Evolutionary conservation across 2,888 invertebrate genomes (phyloP), one percentile per base, ranked within the genome.

Genomic region (Helobdella robusta): DNA sequence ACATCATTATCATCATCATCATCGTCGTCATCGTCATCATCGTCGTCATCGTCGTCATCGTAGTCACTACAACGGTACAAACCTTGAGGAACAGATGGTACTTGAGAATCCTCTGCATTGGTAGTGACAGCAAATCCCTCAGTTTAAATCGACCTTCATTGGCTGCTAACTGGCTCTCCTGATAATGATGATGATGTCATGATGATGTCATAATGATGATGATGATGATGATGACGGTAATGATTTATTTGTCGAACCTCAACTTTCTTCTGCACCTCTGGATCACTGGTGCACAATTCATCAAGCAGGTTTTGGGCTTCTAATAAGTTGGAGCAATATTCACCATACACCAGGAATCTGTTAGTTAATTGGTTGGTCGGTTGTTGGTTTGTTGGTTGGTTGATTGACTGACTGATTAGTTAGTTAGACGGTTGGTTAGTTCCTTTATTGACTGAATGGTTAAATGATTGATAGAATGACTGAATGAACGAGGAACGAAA

Each of bases 31-130:
- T 30, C 56, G 32, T 56, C 56, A 56, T 18, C 32, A 32, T 20
- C 56, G 32, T 30, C 56, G 1, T 56, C 32, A 56, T 28, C 56
- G 32, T 30, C 32, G 32, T 56, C 56, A 56, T 18, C 6, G 11
- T 25, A 25, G n/a, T 54, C 48, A 28, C 30, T 8, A 11, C 30
- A 58, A 5, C n/a, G 36, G 5, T 23, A 5, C 35, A 35, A 3
- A 78, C 94, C 78, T 92, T 89, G 67, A 97, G 81, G 62, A 98
- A 82, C 65, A 98, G 84, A 79, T 95, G 95, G 81, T 98, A 98
- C 78, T 97, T 98, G 70, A 98, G 85, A 72, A 98, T 89, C 77
- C 98, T 84, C 81, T 98, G 98, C 91, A 98, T 94, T 54, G 98
- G 98, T 70, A 98, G 93, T 25, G 92, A 91, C 58, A 98, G 82